Conservation (phyloP, 2,888 invertebrate species). For the Drosophila rubida region DNA sequence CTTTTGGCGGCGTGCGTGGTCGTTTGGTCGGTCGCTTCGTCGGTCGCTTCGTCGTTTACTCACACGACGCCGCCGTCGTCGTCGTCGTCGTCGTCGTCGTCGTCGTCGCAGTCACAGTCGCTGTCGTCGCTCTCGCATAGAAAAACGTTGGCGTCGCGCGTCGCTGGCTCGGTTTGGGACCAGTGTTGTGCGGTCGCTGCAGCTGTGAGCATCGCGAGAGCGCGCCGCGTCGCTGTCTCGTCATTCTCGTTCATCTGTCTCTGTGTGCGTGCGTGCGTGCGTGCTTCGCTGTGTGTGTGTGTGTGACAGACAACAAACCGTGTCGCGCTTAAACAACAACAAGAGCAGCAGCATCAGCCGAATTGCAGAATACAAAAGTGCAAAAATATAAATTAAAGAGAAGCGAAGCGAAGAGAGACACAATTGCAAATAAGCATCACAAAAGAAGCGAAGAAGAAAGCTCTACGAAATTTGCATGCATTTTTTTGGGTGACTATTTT, state of each 20-base stretch:
- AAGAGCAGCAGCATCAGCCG: too few species aligned
- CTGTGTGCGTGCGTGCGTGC: conserved; percentile 1
- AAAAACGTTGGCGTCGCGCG: conserved; percentile 52
- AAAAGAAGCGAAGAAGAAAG: conserved; percentile 6
- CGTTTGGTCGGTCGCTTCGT: conserved; percentile 16
- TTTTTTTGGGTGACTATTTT: conserved; percentile 31
- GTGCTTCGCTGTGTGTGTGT: conserved; percentile 29
- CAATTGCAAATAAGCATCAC: too few species aligned
- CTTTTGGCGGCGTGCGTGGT: conserved; percentile 54
- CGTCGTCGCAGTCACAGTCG: conserved; percentile 12
- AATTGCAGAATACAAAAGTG: conserved; percentile 21
- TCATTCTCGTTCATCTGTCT: conserved; percentile 25
- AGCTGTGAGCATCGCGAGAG: conserved; percentile 73
- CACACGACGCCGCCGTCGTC: too few species aligned
- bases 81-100: conserved; percentile 20
- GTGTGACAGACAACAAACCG: conserved; percentile 53
- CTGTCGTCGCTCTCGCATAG: conserved; percentile 42
- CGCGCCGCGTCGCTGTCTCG: conserved; percentile 53
- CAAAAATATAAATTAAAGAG: conserved; percentile 10
- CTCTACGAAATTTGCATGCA: conserved; percentile 21
- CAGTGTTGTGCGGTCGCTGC: conserved; percentile 75
- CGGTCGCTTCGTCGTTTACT: conserved; percentile 14
- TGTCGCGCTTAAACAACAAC: conserved; percentile 36
- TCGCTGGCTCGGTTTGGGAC: conserved; percentile 48
- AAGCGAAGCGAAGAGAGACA: conserved; percentile 2